Percentiles rank a stretch among this genome's conserved stretches.
Evolutionary conservation across 2,113 vertebrate species (phyloP).

Genomic region (Lamprologus callipterus): DNA sequence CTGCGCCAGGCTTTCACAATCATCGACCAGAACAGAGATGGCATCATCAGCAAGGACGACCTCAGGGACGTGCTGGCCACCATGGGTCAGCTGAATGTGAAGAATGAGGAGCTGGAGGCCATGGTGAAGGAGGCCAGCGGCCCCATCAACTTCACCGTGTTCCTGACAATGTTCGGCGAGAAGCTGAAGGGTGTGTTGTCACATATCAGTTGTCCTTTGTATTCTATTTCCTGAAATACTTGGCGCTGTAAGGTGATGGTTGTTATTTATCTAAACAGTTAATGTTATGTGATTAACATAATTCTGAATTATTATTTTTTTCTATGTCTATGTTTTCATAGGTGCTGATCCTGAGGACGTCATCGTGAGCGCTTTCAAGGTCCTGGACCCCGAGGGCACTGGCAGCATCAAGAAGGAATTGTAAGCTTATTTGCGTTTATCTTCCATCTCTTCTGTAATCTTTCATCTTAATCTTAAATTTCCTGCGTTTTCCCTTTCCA

Average conservation of each 20-base stretch:
- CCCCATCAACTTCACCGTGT: constrained; percentile 92
- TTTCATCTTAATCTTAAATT: background rate
- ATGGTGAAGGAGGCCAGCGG: constrained; percentile 92
- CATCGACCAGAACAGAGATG: constrained; percentile 91
- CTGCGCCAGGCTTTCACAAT: constrained; percentile 84
- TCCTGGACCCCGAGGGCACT: constrained; percentile 83
- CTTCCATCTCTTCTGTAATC: background rate
- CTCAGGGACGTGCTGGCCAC: constrained; percentile 84
- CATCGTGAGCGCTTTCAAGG: constrained; percentile 87
- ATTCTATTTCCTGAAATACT: background rate
- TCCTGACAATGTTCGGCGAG: constrained; percentile 93
- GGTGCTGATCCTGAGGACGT: constrained; percentile 90
- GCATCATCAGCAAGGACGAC: constrained; percentile 90
- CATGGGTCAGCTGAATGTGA: constrained; percentile 88
- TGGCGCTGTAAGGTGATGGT: background rate
- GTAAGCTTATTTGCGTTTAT: constrained; percentile 61
- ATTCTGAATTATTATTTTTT: background rate
- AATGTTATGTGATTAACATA: background rate
- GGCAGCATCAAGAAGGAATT: constrained; percentile 87
- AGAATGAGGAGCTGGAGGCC: constrained; percentile 86
- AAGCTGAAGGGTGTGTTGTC: constrained; percentile 84
- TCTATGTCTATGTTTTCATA: constrained; percentile 14
- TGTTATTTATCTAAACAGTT: background rate
- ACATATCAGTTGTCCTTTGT: background rate
- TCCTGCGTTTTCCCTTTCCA: constrained; percentile 23